Evolutionary conservation across 2,888 invertebrate species (phyloP).

Genomic region (Drosophila acutilabella): DNA sequence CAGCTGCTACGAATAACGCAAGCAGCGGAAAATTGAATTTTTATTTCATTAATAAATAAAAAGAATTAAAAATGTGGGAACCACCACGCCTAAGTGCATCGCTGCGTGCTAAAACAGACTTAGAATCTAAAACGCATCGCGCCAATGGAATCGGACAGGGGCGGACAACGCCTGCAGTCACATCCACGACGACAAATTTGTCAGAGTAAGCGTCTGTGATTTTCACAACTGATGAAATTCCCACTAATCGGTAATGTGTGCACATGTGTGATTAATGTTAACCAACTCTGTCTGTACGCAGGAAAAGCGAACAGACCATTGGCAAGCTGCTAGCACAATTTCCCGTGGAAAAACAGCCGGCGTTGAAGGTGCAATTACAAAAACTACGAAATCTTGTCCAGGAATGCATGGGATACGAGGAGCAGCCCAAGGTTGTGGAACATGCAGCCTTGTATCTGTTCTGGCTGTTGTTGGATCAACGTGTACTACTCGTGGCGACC

Average conservation of each 20-base stretch:
- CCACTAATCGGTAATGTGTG: not conserved
- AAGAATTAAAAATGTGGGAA: conserved; percentile 66
- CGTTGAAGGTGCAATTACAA: conserved; percentile 77
- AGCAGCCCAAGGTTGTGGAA: conserved; percentile 87
- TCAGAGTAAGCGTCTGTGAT: conserved; percentile 57
- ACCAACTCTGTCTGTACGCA: conserved; percentile 18
- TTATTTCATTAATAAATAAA: conserved; percentile 17
- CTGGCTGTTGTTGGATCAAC: conserved; percentile 87
- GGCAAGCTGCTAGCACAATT: conserved; percentile 66
- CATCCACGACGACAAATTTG: conserved; percentile 56
- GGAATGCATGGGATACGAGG: conserved; percentile 86
- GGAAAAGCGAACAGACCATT: conserved; percentile 67
- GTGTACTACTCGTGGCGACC: conserved; percentile 87
- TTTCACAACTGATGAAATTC: conserved; percentile 61
- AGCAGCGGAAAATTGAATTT: conserved; percentile 10
- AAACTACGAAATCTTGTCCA: conserved; percentile 83
- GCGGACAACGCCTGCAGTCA: conserved; percentile 3
- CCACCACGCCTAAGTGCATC: conserved; percentile 89
- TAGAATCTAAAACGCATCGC: conserved; percentile 84
- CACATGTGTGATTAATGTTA: not conserved
- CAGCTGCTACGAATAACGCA: conserved; percentile 36
- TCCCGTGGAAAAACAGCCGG: conserved; percentile 58
- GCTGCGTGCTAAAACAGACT: conserved; percentile 87
- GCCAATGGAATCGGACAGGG: conserved; percentile 36
- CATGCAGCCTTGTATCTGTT: conserved; percentile 88